These are phyloP conservation scores for Ageneiosus marmoratus DNA, from an alignment of 2,113 vertebrate species.

Conservation along the genomic window DNA sequence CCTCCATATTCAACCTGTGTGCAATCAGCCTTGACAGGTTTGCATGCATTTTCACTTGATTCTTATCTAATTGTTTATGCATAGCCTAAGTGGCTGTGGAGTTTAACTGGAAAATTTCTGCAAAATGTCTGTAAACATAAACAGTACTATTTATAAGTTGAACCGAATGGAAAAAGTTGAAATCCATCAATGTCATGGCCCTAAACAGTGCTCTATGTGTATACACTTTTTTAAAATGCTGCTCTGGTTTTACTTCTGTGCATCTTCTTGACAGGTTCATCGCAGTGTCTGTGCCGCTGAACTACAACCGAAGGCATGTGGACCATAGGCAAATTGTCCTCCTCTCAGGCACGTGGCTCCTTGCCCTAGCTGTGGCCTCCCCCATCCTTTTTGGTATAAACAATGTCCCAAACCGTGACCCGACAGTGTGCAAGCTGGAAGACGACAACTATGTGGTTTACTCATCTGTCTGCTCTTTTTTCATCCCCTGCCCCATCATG, in stretches of 20 bases:
- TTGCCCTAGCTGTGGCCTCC: conserved; percentile 87
- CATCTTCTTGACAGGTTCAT: conserved; percentile 80
- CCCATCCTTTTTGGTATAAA: conserved; percentile 91
- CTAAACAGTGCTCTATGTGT: not conserved
- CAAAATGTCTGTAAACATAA: not conserved
- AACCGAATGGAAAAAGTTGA: not conserved
- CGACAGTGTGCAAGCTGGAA: conserved; percentile 85
- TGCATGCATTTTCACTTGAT: conserved; percentile 31
- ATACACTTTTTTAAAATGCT: not conserved
- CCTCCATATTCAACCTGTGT: conserved; percentile 94
- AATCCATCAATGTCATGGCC: not conserved
- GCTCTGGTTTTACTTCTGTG: not conserved
- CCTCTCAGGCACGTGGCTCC: conserved; percentile 88
- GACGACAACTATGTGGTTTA: conserved; percentile 88
- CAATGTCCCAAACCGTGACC: conserved; percentile 78
- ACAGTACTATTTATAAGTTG: not conserved
- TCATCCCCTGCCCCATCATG: conserved; percentile 94
- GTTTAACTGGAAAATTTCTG: not conserved
- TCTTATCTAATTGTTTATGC: not conserved
- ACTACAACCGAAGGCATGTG: conserved; percentile 84
- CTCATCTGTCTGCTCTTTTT: conserved; percentile 93
- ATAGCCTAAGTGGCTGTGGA: not conserved
- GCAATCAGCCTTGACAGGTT: conserved; percentile 91
- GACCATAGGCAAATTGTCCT: conserved; percentile 84
- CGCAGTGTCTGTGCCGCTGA: conserved; percentile 83